These are phyloP conservation scores for Echeneis naucrates DNA, from an alignment of 2,797 vertebrate species.

Conservation along the genomic window DNA sequence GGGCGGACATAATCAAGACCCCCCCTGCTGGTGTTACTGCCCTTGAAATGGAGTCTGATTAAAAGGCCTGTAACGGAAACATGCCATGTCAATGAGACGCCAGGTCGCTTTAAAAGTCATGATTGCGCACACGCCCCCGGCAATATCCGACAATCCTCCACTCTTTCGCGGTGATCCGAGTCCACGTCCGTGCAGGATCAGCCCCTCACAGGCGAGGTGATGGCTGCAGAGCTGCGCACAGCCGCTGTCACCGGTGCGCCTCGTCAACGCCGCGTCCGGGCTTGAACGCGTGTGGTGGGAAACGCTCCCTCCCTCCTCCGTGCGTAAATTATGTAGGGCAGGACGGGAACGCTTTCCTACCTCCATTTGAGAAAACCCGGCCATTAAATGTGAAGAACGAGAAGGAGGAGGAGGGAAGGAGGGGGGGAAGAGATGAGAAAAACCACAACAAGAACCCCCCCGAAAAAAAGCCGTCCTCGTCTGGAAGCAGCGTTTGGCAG, in stretches of 20 bases:
- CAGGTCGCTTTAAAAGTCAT: not conserved
- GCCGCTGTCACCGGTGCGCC: constrained; percentile 51
- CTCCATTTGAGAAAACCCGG: constrained; percentile 70
- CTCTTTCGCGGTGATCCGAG: not conserved
- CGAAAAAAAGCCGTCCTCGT: constrained; percentile 10
- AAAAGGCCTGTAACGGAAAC: not conserved
- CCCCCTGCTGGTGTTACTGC: not conserved
- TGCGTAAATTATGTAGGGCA: constrained; percentile 82
- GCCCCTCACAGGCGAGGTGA: not conserved
- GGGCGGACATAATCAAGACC: constrained; percentile 4
- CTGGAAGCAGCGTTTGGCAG: constrained; percentile 30
- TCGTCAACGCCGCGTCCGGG: constrained; percentile 50
- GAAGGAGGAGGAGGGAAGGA: too few relatives aligned
- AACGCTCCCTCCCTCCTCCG: constrained; percentile 73
- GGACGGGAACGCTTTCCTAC: constrained; percentile 65
- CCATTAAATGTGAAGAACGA: constrained; percentile 44
- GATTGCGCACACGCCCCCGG: not conserved
- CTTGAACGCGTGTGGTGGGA: constrained; percentile 63
- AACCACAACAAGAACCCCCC: not conserved
- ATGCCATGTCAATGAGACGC: not conserved
- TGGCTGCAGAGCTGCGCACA: constrained; percentile 20
- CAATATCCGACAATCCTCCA: not conserved
- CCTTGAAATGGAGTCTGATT: not conserved
- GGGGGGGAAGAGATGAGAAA: too few relatives aligned
- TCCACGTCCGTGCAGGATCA: not conserved